Conservation (phyloP, 2,113 vertebrate species). For the Pygoscelis adeliae region DNA sequence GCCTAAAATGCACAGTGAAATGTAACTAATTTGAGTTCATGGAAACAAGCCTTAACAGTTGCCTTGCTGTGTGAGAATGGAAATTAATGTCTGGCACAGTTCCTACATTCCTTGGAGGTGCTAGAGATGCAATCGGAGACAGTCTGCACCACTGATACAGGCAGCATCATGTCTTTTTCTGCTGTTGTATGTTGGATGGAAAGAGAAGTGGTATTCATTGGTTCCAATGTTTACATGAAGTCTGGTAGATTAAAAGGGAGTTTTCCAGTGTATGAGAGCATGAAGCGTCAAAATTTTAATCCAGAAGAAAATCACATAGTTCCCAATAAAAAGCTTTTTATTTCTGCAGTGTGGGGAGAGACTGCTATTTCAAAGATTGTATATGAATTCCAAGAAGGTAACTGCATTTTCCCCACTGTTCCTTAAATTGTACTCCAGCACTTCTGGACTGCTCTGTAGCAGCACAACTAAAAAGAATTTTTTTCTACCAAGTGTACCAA, state of each 20-base stretch:
- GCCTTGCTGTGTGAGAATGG: not conserved
- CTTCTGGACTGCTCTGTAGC: not conserved
- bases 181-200: not conserved
- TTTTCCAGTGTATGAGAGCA: not conserved
- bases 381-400: not conserved
- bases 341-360: rapidly evolving
- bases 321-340: not conserved
- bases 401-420: not conserved
- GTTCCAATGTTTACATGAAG: not conserved
- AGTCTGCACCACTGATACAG: not conserved
- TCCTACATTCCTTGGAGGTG: not conserved
- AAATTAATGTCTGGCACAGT: not conserved
- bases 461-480: not conserved
- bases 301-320: not conserved
- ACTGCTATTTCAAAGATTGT: not conserved
- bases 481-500: not conserved
- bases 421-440: not conserved
- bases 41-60: not conserved
- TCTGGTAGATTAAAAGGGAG: not conserved
- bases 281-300: not conserved
- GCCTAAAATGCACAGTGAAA: not conserved
- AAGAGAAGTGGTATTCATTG: not conserved
- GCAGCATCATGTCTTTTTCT: not conserved
- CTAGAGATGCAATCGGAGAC: not conserved
- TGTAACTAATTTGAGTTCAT: not conserved